Evolutionary conservation across 2,888 invertebrate genomes (phyloP).

Genomic region (Archips xylosteana): DNA sequence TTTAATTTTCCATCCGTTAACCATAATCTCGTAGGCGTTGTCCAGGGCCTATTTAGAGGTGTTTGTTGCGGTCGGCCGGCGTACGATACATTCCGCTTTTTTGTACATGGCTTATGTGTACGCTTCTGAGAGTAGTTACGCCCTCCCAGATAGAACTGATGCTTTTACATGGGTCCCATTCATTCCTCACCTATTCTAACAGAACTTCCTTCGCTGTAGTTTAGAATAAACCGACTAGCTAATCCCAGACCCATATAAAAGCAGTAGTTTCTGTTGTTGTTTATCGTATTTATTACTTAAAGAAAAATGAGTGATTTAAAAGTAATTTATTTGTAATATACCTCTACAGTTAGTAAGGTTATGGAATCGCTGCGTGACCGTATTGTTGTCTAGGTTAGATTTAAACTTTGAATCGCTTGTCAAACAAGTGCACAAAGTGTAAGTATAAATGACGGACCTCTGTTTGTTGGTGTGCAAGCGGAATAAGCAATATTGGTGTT

Average conservation of each 20-base stretch:
- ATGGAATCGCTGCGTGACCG: conserved; percentile 48
- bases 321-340: conserved; percentile 78
- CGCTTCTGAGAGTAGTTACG: conserved; percentile 47
- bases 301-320: conserved; percentile 69
- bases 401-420: conserved; percentile 78
- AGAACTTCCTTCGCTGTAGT: conserved; percentile 11
- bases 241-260: conserved; percentile 58
- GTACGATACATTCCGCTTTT: conserved; percentile 43
- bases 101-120: conserved; percentile 39
- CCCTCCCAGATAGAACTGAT: conserved; percentile 50
- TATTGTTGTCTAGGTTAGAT: conserved; percentile 52
- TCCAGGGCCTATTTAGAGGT: neutral
- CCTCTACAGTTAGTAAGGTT: conserved; percentile 56
- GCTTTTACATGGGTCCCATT: conserved; percentile 57
- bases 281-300: conserved; percentile 81
- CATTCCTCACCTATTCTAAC: neutral
- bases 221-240: conserved; percentile 8
- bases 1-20: too few species aligned
- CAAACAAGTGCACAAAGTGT: conserved; percentile 80
- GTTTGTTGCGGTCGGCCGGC: conserved; percentile 20
- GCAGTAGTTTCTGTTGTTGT: conserved; percentile 65
- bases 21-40: too few species aligned
- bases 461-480: conserved; percentile 52
- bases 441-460: conserved; percentile 56
- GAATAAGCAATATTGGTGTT: conserved; percentile 66